phyloP scores from a whole-genome alignment of 2,797 vertebrate species.

The Gorsachius magnificus region DNA sequence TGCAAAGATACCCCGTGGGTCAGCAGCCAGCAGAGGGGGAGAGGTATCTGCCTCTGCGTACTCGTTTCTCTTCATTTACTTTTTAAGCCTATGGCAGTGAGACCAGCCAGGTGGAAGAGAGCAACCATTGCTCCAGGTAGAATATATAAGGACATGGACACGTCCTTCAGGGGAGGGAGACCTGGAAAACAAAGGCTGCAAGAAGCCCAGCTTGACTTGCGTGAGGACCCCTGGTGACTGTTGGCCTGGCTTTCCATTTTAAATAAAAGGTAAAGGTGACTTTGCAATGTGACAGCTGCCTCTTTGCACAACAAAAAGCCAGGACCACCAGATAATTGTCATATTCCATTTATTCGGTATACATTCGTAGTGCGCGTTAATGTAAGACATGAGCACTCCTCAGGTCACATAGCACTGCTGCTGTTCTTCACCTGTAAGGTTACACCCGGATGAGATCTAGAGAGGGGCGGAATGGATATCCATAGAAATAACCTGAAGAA shows the following conservation, averaged over 20 bases:
- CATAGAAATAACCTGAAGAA: constrained; percentile 28
- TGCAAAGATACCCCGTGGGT: neutral
- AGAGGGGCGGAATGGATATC: constrained; percentile 1
- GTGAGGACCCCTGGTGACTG: neutral
- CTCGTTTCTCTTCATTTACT: neutral
- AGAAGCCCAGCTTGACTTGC: neutral
- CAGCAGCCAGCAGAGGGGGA: neutral
- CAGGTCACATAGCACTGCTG: constrained; percentile 27
- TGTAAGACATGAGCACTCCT: constrained; percentile 1
- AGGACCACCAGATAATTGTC: neutral
- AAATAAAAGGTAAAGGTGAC: neutral
- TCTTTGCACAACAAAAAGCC: neutral
- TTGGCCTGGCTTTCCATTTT: neutral
- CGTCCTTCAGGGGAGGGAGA: neutral
- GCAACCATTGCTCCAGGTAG: neutral
- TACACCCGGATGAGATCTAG: neutral
- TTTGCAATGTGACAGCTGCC: neutral
- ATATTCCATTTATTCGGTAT: constrained; percentile 6
- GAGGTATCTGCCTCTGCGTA: neutral
- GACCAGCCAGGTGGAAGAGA: neutral
- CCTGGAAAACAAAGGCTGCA: neutral
- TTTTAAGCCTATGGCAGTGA: neutral
- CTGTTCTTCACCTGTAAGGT: constrained; percentile 11
- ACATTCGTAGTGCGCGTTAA: constrained; percentile 27
- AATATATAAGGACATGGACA: neutral